Percentiles rank a stretch among this genome's conserved stretches.
These are phyloP conservation scores for Eugnorisma glareosa DNA, from an alignment of 2,888 invertebrate genomes.

Conservation along the genomic window DNA sequence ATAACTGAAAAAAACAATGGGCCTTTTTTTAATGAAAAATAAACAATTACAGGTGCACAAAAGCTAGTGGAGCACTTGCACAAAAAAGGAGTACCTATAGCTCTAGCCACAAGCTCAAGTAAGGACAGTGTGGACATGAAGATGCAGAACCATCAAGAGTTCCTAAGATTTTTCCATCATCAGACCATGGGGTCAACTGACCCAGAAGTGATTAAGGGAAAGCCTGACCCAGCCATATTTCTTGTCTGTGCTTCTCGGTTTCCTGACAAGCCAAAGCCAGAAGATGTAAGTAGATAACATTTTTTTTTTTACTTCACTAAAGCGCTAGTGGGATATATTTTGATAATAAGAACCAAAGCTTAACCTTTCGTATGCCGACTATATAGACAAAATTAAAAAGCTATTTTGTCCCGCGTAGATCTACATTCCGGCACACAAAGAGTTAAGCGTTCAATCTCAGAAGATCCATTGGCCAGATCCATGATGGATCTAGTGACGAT, in stretches of 20 bases:
- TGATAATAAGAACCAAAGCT: neutral
- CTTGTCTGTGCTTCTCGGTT: constrained; percentile 94
- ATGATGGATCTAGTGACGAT: too few species aligned
- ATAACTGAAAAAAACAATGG: neutral
- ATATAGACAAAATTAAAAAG: too few species aligned
- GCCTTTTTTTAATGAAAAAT: neutral
- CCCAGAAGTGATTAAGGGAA: constrained; percentile 95
- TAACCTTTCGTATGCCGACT: too few species aligned
- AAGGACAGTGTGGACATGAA: constrained; percentile 93
- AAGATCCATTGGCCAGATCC: too few species aligned
- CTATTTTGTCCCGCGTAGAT: too few species aligned
- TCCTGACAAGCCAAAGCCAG: constrained; percentile 91
- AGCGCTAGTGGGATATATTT: too few species aligned
- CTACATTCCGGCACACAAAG: too few species aligned
- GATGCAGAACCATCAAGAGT: constrained; percentile 91
- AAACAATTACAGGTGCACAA: constrained; percentile 92
- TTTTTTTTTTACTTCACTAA: too few species aligned
- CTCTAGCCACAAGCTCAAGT: constrained; percentile 96
- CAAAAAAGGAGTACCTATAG: constrained; percentile 94
- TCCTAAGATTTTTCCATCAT: constrained; percentile 93
- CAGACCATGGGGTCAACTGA: constrained; percentile 95
- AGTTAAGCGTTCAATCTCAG: too few species aligned
- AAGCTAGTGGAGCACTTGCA: constrained; percentile 94
- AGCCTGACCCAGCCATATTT: constrained; percentile 97
- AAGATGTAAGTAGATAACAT: constrained; percentile 82